Evolutionary conservation across 2,888 invertebrate genomes (phyloP), one percentile per base, ranked within the genome.

Genomic region (Campoletis raptor): DNA sequence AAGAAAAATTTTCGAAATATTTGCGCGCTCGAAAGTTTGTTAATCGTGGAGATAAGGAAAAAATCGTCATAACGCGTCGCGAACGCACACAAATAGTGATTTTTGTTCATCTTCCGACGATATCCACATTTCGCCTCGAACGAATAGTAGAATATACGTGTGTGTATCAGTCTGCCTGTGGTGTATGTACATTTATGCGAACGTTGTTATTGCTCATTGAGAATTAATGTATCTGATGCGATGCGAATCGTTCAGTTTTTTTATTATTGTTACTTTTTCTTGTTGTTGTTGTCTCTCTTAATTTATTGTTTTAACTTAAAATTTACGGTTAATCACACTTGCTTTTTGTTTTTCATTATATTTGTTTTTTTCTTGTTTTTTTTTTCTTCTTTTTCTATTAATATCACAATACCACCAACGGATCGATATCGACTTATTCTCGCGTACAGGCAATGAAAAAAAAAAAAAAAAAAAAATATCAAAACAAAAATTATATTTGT

Each of bases 371-470:
- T 74, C 69, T 48, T 52, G 70, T 77, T 87, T 67, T 73, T 87
- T 79, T 78, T 84, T 64, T 72, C 66, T 83, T 15, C 57, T 45
- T 37, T 83, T 89, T 81, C 83, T 89, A 88, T 90, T 90, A 92
- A 91, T 93, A 93, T 93, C 93, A 92, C 93, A 92, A 93, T 90
- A 91, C 90, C 91, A 91, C 90, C 90, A 90, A 90, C 90, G 89
- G 90, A 91, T 89, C 89, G 89, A 91, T 88, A 84, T 89, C 86
- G 84, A 89, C 88, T 89, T 79, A 76, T 37, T 83, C 82, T 80
- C 73, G 74, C 73, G 67, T 54, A 88, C 85, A 72, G 81, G 85
- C 73, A 85, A 89, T 87, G 54, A 88, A 83, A 82, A 86, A 81
- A 85, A 88, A 24, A 85, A 89, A 86, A 54, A 88, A 83, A 82